Conservation (phyloP, 2,888 invertebrate genomes). For the Andricus curvator region DNA sequence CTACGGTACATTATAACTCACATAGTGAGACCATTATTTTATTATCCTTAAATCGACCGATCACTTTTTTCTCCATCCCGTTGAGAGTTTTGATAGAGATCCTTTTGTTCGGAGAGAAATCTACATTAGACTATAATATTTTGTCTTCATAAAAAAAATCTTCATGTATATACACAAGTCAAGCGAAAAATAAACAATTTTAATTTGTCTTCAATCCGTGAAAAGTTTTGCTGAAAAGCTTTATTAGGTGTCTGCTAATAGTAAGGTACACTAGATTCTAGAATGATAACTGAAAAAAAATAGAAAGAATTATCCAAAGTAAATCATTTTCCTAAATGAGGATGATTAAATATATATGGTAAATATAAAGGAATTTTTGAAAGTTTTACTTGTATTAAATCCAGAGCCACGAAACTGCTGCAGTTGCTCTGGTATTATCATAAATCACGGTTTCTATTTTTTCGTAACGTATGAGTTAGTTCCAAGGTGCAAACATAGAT, state of each 20-base stretch:
- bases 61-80: conserved; percentile 64
- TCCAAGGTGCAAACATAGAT: neutral
- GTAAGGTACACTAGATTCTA: too few species aligned
- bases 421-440: too few species aligned
- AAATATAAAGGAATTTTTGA: too few species aligned
- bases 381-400: too few species aligned
- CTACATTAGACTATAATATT: conserved; percentile 44
- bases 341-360: too few species aligned
- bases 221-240: neutral
- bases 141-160: conserved; percentile 55
- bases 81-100: conserved; percentile 54
- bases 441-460: neutral
- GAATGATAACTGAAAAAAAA: too few species aligned
- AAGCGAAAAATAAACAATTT: conserved; percentile 60
- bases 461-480: neutral
- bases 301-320: too few species aligned
- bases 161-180: conserved; percentile 74
- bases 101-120: neutral
- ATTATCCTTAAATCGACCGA: conserved; percentile 64
- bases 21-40: conserved; percentile 63
- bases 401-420: too few species aligned
- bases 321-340: too few species aligned
- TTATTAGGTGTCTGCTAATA: neutral
- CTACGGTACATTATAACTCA: conserved; percentile 48
- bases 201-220: conserved; percentile 19